These are phyloP conservation scores for Philopotamus ludificatus DNA, from an alignment of 1,140 invertebrate genomes.

Conservation along the genomic window DNA sequence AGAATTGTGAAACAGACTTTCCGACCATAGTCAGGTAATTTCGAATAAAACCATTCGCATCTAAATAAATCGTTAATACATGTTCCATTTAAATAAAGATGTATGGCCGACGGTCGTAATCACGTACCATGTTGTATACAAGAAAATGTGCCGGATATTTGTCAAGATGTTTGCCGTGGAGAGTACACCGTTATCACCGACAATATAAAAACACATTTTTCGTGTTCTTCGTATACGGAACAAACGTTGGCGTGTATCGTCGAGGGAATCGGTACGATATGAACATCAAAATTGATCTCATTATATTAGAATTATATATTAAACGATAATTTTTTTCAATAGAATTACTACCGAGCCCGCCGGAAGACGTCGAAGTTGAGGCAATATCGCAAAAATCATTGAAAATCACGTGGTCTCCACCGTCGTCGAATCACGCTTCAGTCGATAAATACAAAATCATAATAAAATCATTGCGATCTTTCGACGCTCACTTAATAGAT, in stretches of 20 bases:
- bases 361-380: constrained; percentile 69
- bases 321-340: constrained; percentile 42
- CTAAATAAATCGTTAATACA: not conserved
- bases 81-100: constrained; percentile 45
- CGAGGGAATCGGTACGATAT: constrained; percentile 67
- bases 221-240: constrained; percentile 77
- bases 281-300: not conserved
- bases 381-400: constrained; percentile 67
- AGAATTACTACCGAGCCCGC: constrained; percentile 75
- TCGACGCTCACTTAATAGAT: constrained; percentile 59
- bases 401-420: constrained; percentile 67
- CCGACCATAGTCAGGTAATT: constrained; percentile 67
- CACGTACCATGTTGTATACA: constrained; percentile 80
- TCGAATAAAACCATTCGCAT: not conserved
- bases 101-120: constrained; percentile 76
- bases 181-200: constrained; percentile 82
- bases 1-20: constrained; percentile 75
- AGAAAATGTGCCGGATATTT: constrained; percentile 77
- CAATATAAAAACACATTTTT: constrained; percentile 80
- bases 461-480: constrained; percentile 66
- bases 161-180: constrained; percentile 81
- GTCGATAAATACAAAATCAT: constrained; percentile 70
- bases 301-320: too few relatives aligned
- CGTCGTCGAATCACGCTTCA: constrained; percentile 61
- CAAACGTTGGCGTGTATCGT: constrained; percentile 78